These are phyloP conservation scores for Papilio demoleus DNA, from an alignment of 2,888 invertebrate species.

Conservation along the genomic window DNA sequence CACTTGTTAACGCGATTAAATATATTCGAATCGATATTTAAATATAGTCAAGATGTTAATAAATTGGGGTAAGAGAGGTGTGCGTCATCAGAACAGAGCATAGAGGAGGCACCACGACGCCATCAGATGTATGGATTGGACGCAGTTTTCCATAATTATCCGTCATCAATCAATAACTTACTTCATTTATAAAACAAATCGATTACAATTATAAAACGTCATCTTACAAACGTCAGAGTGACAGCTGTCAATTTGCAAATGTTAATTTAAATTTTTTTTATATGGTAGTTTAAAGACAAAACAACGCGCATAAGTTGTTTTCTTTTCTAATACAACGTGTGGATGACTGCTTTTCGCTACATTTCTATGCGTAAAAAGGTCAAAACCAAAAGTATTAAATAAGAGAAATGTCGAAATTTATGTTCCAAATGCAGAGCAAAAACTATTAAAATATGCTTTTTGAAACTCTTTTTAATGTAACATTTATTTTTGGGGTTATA, in stretches of 20 bases:
- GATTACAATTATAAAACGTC: slow-evolving; percentile 32
- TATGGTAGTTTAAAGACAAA: too few relatives aligned
- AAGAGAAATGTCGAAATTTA: too few relatives aligned
- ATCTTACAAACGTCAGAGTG: slow-evolving; percentile 13
- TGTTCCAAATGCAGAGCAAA: too few relatives aligned
- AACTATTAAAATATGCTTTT: too few relatives aligned
- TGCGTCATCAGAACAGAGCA: slow-evolving; percentile 82
- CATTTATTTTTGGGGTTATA: background rate
- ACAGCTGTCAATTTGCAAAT: slow-evolving; percentile 14
- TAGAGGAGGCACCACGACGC: slow-evolving; percentile 82
- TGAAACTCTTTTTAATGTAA: too few relatives aligned
- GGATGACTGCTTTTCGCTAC: too few relatives aligned
- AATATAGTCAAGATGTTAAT: slow-evolving; percentile 25
- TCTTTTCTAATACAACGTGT: too few relatives aligned
- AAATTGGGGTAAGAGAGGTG: slow-evolving; percentile 52
- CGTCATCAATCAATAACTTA: slow-evolving; percentile 80
- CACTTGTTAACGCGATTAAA: slow-evolving; percentile 50
- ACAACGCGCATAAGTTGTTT: too few relatives aligned
- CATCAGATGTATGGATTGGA: slow-evolving; percentile 55
- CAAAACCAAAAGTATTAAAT: too few relatives aligned
- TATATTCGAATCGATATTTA: slow-evolving; percentile 41
- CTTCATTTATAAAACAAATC: background rate
- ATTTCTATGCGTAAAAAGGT: too few relatives aligned
- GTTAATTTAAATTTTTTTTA: background rate
- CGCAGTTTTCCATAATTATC: slow-evolving; percentile 75